These are phyloP conservation scores for Epinephelus moara DNA, from an alignment of 2,113 vertebrate species.

Conservation along the genomic window DNA sequence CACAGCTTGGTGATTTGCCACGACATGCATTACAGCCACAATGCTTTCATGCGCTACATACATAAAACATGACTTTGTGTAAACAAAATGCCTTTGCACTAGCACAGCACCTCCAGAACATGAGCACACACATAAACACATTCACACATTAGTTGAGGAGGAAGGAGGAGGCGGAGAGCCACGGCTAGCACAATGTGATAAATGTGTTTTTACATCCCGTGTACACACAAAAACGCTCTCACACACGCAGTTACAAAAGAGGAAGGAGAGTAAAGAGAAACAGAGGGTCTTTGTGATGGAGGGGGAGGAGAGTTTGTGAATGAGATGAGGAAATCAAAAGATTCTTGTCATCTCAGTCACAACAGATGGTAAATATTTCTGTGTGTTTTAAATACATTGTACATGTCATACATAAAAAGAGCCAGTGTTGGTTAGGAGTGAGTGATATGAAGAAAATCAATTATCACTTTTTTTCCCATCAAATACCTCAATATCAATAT, in stretches of 20 bases:
- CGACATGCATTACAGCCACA: conserved; percentile 23
- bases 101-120: neutral
- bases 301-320: conserved; percentile 1
- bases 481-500: too few species aligned
- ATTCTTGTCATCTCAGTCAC: neutral
- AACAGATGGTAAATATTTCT: neutral
- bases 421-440: too few species aligned
- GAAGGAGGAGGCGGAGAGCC: conserved; percentile 11
- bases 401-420: neutral
- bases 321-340: conserved; percentile 5
- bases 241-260: neutral
- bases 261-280: neutral
- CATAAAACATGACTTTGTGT: conserved; percentile 62
- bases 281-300: neutral
- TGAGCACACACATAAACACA: neutral
- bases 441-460: too few species aligned
- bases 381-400: neutral
- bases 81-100: conserved; percentile 44
- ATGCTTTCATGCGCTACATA: conserved; percentile 34
- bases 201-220: conserved; percentile 38
- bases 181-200: conserved; percentile 31
- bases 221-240: conserved; percentile 3
- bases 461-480: too few species aligned
- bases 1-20: conserved; percentile 30
- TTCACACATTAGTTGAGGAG: conserved; percentile 22